Conservation (phyloP, 2,797 vertebrate genomes). For the Hemibagrus guttatus region DNA sequence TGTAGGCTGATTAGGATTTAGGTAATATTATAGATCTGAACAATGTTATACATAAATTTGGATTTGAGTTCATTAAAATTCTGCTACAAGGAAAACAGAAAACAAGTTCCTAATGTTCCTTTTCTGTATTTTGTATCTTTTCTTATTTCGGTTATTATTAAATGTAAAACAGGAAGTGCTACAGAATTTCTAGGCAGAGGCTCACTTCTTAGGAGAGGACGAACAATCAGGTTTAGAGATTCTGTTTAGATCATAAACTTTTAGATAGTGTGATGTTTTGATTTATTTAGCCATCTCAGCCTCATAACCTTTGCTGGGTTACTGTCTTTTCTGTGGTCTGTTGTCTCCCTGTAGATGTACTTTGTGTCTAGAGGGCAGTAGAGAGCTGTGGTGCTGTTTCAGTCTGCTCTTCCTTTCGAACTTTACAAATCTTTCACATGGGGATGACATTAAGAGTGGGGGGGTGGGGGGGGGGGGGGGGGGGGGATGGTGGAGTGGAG, state of each 20-base stretch:
- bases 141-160: neutral
- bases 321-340: neutral
- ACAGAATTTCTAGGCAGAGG: neutral
- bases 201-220: too few relatives aligned
- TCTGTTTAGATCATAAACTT: neutral
- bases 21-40: constrained; percentile 11
- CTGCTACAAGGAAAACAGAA: neutral
- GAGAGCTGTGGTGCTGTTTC: constrained; percentile 59
- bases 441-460: constrained; percentile 45
- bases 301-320: too few relatives aligned
- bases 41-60: neutral
- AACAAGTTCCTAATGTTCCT: neutral
- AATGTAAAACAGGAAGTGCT: neutral
- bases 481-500: neutral
- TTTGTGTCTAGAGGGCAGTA: constrained; percentile 69
- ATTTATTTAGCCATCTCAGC: too few relatives aligned
- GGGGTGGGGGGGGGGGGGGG: neutral
- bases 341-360: constrained; percentile 29
- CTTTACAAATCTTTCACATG: constrained; percentile 43
- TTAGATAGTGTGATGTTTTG: neutral
- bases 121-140: neutral
- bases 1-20: constrained; percentile 14
- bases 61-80: neutral
- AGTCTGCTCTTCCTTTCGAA: constrained; percentile 32
- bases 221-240: neutral